These are phyloP conservation scores for Trematomus loennbergii DNA, from an alignment of 2,113 vertebrate species.

Conservation along the genomic window DNA sequence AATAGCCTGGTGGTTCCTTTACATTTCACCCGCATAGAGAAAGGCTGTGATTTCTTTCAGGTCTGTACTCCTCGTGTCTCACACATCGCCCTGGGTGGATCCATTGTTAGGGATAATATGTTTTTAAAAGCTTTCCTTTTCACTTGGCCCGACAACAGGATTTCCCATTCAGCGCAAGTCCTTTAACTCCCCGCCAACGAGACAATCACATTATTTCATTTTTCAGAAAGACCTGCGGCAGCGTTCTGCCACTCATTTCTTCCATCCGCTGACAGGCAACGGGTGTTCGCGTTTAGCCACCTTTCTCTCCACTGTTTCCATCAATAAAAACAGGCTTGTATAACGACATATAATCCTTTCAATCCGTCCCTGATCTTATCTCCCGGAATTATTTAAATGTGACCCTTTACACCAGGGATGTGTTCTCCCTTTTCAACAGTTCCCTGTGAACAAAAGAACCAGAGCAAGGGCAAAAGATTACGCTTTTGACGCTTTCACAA, in stretches of 20 bases:
- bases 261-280: conserved; percentile 20
- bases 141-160: conserved; percentile 55
- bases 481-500: conserved; percentile 31
- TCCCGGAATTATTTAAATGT: conserved; percentile 59
- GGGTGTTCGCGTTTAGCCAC: conserved; percentile 11
- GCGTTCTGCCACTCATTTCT: conserved; percentile 44
- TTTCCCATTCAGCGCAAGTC: conserved; percentile 59
- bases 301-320: conserved; percentile 30
- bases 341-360: conserved; percentile 53
- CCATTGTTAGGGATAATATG: conserved; percentile 72
- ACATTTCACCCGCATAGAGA: conserved; percentile 65
- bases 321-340: conserved; percentile 57
- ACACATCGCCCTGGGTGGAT: conserved; percentile 54
- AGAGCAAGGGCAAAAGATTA: conserved; percentile 31
- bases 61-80: conserved; percentile 55
- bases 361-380: conserved; percentile 52
- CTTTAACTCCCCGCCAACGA: conserved; percentile 53
- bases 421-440: conserved; percentile 25
- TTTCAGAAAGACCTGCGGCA: conserved; percentile 52
- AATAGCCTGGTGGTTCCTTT: conserved; percentile 67
- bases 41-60: conserved; percentile 53
- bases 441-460: conserved; percentile 17
- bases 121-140: conserved; percentile 71
- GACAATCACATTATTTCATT: conserved; percentile 67
- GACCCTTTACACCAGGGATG: conserved; percentile 29